These are phyloP conservation scores for Theocolax elegans DNA, from an alignment of 1,140 invertebrate species.

Conservation along the genomic window DNA sequence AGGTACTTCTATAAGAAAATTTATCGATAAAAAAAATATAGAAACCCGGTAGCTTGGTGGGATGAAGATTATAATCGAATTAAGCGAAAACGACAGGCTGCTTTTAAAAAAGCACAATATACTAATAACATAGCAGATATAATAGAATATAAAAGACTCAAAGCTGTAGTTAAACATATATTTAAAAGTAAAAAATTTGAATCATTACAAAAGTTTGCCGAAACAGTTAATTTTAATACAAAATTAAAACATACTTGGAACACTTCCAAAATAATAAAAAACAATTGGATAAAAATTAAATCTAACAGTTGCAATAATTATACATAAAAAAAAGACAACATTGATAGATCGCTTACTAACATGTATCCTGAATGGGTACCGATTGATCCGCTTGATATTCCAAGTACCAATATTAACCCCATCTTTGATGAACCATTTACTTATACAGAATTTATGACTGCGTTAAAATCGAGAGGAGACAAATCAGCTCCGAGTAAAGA, in stretches of 20 bases:
- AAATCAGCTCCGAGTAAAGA: constrained; percentile 17
- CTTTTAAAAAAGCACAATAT: constrained; percentile 5
- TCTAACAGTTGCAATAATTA: neutral
- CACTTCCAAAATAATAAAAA: neutral
- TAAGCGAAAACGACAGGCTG: neutral
- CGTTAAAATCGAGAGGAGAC: no score
- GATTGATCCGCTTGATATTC: neutral
- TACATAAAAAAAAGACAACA: neutral
- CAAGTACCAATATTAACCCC: neutral
- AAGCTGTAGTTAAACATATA: neutral
- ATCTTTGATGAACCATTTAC: neutral
- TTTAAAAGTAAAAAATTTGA: constrained; percentile 12
- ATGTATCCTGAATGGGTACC: neutral
- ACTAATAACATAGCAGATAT: constrained; percentile 1
- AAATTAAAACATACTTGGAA: neutral
- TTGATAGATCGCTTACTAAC: constrained; percentile 1
- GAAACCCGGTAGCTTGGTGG: constrained; percentile 21
- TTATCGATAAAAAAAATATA: neutral
- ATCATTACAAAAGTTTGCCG: constrained; percentile 9
- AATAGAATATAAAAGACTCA: constrained; percentile 5
- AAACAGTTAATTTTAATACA: neutral
- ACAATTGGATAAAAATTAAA: constrained; percentile 12
- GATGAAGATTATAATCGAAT: constrained; percentile 28
- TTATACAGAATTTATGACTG: constrained; percentile 21
- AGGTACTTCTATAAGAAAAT: constrained; percentile 6